Conservation (phyloP, 2,888 invertebrate genomes). For the Graphium colonna region DNA sequence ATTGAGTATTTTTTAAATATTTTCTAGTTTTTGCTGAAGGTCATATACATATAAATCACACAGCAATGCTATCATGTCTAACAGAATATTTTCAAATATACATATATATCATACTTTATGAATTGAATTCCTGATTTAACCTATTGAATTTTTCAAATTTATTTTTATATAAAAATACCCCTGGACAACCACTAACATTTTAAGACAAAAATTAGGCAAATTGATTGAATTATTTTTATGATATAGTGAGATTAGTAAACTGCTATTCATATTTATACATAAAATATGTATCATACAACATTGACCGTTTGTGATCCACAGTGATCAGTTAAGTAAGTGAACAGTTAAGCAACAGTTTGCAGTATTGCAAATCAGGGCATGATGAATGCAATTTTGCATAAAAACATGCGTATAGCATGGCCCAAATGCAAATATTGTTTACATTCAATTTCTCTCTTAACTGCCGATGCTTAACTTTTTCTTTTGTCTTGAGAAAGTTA, state of each 20-base stretch:
- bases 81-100: no score
- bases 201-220: no score
- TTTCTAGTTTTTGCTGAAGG: no score
- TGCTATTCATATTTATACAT: neutral
- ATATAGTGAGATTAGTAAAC: neutral
- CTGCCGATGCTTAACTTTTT: neutral
- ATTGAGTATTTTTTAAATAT: no score
- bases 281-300: neutral
- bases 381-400: constrained; percentile 1
- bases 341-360: constrained; percentile 2
- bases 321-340: neutral
- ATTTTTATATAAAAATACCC: no score
- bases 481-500: neutral
- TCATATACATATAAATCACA: no score
- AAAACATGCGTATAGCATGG: constrained; percentile 9
- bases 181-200: no score
- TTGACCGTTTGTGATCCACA: neutral
- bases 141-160: no score
- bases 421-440: constrained; percentile 7
- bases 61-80: no score
- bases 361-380: neutral
- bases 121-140: no score
- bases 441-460: neutral
- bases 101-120: no score
- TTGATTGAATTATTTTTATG: neutral